Percentiles rank a stretch among this genome's conserved stretches.
Conservation (phyloP, 2,888 invertebrate genomes). For the Ophion ventricosus region DNA sequence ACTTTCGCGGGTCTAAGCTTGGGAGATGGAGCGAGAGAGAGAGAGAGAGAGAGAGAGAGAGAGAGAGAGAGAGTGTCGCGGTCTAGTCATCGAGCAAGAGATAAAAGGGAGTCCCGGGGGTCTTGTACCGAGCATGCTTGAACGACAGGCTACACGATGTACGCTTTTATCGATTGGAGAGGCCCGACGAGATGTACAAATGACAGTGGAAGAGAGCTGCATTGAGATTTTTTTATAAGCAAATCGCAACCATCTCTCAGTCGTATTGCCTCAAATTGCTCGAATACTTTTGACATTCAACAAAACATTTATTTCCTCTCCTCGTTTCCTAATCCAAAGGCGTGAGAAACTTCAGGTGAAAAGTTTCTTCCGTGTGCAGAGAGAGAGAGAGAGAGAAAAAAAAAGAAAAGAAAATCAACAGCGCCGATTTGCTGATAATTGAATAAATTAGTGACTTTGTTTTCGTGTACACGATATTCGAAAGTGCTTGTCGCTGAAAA, state of each 20-base stretch:
- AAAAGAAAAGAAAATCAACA: no score
- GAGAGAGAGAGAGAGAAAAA: no score
- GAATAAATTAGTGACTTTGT: background rate
- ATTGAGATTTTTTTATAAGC: constrained; percentile 37
- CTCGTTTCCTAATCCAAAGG: constrained; percentile 2
- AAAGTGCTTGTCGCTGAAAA: background rate
- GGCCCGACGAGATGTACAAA: constrained; percentile 25
- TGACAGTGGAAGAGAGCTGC: background rate
- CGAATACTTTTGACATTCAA: constrained; percentile 12
- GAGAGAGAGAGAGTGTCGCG: constrained; percentile 10
- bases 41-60: no score
- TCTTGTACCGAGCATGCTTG: constrained; percentile 45
- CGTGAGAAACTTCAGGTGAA: constrained; percentile 1
- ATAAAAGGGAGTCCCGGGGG: constrained; percentile 57
- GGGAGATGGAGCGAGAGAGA: background rate
- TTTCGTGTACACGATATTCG: background rate
- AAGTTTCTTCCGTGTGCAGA: background rate
- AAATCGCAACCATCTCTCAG: background rate
- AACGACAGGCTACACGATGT: constrained; percentile 29
- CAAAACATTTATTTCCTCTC: constrained; percentile 8
- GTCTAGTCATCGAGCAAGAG: constrained; percentile 32
- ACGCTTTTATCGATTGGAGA: constrained; percentile 31
- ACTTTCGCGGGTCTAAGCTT: constrained; percentile 42
- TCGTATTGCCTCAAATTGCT: constrained; percentile 15
- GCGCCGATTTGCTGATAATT: background rate